Evolutionary conservation across 2,888 invertebrate species (phyloP).

Genomic region (Diarsia dahlii): DNA sequence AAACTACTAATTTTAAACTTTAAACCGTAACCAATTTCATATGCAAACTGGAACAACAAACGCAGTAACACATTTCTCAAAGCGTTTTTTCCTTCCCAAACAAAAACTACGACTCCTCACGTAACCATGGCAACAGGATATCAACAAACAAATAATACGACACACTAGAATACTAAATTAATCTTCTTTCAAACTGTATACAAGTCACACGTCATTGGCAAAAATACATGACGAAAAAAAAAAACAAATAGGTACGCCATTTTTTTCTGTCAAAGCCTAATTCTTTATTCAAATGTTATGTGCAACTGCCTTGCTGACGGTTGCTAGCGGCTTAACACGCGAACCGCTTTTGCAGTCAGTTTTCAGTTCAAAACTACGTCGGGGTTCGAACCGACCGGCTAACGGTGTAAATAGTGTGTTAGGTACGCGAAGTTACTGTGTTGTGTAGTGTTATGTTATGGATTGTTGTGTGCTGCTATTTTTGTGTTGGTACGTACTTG

Average conservation of each 20-base stretch:
- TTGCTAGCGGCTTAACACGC: slow-evolving; percentile 83
- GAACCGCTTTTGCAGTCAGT: slow-evolving; percentile 83
- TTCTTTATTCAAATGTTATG: slow-evolving; percentile 77
- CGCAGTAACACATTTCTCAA: slow-evolving; percentile 3
- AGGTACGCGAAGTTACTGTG: slow-evolving; percentile 65
- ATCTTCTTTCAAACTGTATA: slow-evolving; percentile 27
- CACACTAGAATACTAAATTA: slow-evolving; percentile 10
- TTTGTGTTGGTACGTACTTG: slow-evolving; percentile 65
- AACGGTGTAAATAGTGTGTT: slow-evolving; percentile 62
- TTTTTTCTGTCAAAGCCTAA: not conserved
- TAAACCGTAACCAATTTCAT: not conserved
- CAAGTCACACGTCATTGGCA: not conserved
- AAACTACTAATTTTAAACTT: not conserved
- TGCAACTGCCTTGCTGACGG: slow-evolving; percentile 80
- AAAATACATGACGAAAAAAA: not conserved
- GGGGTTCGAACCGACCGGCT: slow-evolving; percentile 79
- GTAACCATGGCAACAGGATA: slow-evolving; percentile 57
- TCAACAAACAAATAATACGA: slow-evolving; percentile 53
- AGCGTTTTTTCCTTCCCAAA: slow-evolving; percentile 10
- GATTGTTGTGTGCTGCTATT: slow-evolving; percentile 64
- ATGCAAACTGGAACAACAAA: slow-evolving; percentile 2
- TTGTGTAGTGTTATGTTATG: slow-evolving; percentile 67
- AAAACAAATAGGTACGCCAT: not conserved
- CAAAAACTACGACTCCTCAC: slow-evolving; percentile 31
- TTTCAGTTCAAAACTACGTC: slow-evolving; percentile 86